Evolutionary conservation across 2,113 vertebrate species (phyloP).

Genomic region (Bungarus multicinctus): DNA sequence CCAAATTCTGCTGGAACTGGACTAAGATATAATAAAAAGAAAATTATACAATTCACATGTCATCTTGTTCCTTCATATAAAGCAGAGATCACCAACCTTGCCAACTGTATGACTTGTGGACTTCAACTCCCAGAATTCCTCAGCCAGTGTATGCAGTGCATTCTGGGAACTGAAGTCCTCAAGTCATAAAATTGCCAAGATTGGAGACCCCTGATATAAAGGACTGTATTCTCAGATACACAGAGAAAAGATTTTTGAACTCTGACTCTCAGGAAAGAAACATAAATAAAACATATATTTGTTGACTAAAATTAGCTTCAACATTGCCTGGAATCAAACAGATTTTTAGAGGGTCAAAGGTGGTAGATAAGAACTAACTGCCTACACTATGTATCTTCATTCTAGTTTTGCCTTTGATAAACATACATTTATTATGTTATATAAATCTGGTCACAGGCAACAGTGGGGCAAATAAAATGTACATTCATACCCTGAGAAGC

Average conservation of each 20-base stretch:
- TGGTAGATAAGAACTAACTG: not conserved
- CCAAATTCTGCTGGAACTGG: slow-evolving; percentile 60
- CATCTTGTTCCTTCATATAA: slow-evolving; percentile 53
- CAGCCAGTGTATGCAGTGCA: no score
- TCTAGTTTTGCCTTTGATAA: not conserved
- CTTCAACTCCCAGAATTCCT: no score
- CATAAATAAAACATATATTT: slow-evolving; percentile 20
- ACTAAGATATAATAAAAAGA: slow-evolving; percentile 58
- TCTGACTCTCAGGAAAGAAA: slow-evolving; percentile 59
- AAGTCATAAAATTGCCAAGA: no score
- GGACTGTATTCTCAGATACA: slow-evolving; percentile 60
- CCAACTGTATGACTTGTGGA: no score
- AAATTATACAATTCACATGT: slow-evolving; percentile 44
- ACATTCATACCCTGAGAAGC: not conserved
- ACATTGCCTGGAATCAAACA: not conserved
- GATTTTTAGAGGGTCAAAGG: not conserved
- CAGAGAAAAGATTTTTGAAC: slow-evolving; percentile 53
- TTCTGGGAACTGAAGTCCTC: no score
- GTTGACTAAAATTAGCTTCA: not conserved
- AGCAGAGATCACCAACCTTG: no score
- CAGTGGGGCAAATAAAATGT: not conserved
- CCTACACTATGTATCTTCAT: not conserved
- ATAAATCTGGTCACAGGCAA: not conserved
- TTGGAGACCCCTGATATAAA: slow-evolving; percentile 19
- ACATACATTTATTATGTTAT: not conserved